Conservation (phyloP, 2,113 vertebrate genomes). For the Globicephala melas region DNA sequence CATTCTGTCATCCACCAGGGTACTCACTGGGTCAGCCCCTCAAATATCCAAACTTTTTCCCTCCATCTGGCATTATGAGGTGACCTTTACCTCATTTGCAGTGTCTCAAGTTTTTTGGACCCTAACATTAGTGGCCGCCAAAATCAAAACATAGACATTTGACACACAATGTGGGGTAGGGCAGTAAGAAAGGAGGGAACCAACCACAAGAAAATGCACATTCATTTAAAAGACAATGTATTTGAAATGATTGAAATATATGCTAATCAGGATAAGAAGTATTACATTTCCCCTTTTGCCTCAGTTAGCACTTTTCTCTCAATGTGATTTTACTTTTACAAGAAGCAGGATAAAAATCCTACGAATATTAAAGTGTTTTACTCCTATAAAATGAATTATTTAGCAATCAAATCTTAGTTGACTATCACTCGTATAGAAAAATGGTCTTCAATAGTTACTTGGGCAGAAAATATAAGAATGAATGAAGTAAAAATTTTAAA, state of each 20-base stretch:
- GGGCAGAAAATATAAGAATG: conserved; percentile 51
- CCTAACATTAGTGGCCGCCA: conserved; percentile 36
- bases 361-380: background rate
- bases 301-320: conserved; percentile 29
- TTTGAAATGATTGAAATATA: background rate
- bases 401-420: conserved; percentile 28
- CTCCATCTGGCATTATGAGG: conserved; percentile 20
- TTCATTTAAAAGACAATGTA: background rate
- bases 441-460: conserved; percentile 4
- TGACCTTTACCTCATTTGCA: conserved; percentile 35
- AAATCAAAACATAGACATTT: background rate
- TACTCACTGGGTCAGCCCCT: background rate
- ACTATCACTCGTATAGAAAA: background rate
- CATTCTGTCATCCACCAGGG: conserved; percentile 2
- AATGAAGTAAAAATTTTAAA: conserved; percentile 48
- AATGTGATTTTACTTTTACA: background rate
- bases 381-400: background rate
- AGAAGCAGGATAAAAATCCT: background rate
- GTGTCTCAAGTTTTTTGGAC: background rate
- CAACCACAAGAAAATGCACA: background rate
- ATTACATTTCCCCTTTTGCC: background rate
- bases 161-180: background rate
- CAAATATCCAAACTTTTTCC: conserved; percentile 4
- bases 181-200: background rate
- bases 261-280: background rate